Conservation (phyloP, 2,888 invertebrate species). For the Rhamnusium bicolor region DNA sequence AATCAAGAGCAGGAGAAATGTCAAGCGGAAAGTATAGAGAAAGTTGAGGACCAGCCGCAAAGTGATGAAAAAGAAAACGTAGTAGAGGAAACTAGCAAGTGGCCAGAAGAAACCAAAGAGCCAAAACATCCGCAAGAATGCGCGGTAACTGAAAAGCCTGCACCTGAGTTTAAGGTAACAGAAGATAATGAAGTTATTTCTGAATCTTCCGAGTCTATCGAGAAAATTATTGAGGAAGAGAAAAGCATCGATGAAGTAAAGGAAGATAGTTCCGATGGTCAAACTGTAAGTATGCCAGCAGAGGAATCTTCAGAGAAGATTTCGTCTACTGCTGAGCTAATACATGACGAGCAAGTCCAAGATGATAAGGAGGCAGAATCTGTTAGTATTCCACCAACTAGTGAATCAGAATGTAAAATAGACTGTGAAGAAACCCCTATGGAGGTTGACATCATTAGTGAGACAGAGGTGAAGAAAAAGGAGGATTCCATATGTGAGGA, state of each 20-base stretch:
- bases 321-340: background rate
- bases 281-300: background rate
- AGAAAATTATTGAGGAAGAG: background rate
- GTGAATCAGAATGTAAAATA: constrained; percentile 6
- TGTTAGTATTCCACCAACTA: background rate
- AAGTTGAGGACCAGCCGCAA: background rate
- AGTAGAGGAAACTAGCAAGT: background rate
- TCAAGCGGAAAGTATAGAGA: background rate
- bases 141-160: background rate
- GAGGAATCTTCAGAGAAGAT: background rate
- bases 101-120: background rate
- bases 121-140: background rate
- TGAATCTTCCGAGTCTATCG: background rate
- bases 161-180: background rate
- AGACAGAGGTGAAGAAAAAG: constrained; percentile 24
- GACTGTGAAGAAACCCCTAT: constrained; percentile 49
- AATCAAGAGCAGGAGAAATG: constrained; percentile 22
- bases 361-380: background rate
- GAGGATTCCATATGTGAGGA: constrained; percentile 33
- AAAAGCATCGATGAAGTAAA: background rate
- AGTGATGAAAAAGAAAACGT: constrained; percentile 35
- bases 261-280: background rate
- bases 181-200: background rate
- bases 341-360: constrained; percentile 17
- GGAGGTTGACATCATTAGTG: constrained; percentile 46